phyloP scores from a whole-genome alignment of 2,888 invertebrate genomes.

The Pristionchus exspectatus region DNA sequence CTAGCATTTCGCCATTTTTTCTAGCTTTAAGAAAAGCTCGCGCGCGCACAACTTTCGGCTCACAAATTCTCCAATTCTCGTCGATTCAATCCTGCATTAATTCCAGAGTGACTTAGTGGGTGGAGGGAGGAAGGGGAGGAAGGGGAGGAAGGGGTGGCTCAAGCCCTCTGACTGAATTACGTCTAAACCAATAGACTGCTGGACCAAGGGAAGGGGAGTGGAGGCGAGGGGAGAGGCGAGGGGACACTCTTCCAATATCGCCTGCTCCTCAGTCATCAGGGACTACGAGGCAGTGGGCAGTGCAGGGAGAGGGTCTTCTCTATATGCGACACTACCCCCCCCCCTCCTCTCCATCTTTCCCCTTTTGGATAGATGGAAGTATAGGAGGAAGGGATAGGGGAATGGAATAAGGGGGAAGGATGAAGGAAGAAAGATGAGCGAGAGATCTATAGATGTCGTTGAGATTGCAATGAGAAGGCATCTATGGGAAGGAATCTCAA shows the following conservation, averaged over 20 bases:
- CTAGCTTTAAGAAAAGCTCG: not conserved
- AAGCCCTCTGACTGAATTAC: conserved; percentile 21
- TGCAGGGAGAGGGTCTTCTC: not conserved
- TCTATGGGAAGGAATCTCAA: not conserved
- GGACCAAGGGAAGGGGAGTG: not conserved
- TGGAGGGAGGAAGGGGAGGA: not conserved
- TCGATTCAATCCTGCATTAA: conserved; percentile 28
- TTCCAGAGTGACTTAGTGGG: conserved; percentile 27
- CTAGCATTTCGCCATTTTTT: not conserved
- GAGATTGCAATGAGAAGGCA: not conserved
- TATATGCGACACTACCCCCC: conserved; percentile 32
- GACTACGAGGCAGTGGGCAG: not conserved
- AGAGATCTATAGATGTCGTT: conserved; percentile 16
- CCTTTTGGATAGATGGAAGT: not conserved
- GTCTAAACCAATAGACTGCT: conserved; percentile 29
- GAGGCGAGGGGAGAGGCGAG: not conserved
- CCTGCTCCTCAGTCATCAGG: not conserved
- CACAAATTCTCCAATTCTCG: not conserved
- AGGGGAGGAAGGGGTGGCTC: not conserved
- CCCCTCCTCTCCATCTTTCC: conserved; percentile 26
- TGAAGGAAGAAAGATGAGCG: conserved; percentile 9
- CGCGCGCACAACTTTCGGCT: not conserved
- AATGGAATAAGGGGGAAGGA: not conserved
- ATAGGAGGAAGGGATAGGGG: not conserved
- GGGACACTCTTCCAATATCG: not conserved